Base-by-base conservation (phyloP, 2,888 invertebrate species). In the Machimus atricapillus region DNA sequence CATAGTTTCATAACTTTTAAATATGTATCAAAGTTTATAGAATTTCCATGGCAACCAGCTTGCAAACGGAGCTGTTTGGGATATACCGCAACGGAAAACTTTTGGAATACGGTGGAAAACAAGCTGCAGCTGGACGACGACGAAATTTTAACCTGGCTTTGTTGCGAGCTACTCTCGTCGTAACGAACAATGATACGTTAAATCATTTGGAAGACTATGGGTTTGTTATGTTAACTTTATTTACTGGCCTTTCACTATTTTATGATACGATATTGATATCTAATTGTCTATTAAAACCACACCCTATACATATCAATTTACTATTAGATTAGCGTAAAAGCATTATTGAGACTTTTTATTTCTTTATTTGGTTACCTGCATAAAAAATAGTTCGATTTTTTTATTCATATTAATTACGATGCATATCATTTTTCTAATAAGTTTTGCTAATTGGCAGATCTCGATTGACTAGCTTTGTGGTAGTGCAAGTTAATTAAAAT, bases 151-250 rank as follows among this genome's bases (percentile, higher is more conserved):
- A 92, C 46, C 91, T 93, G 76, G 92, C 91, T 56, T 91, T 91
- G 89, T 92, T 95, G 31, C 93, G 93, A 76, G 93, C 94, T 40
- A 94, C 94, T 88, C 93, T 94, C 87, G 95, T 95, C 8, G 91
- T 95, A 0, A 95, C 95, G 3, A 93, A 95, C 89, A 94, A 94
- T 88, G 94, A 94, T 89, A 94, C 94, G 82, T 91, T 94, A 19
- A 93, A 94, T 88, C 95, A 95, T 91, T 92, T 95, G 87, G 92
- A 92, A 8, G 95, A 95, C 91, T 94, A 94, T 91, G 92, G 93
- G 95, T 94, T 92, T 19, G 19, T 9, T 34, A 46, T 46, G n/a
- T 52, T 52, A 52, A 16, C 52, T 52, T 52, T n/a, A 7, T 16
- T 16, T 52, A 5, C 16, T 1, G 19, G n/a, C 52, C 52, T 52